Evolutionary conservation across 2,797 vertebrate species (phyloP).

Genomic region (Anableps anableps): DNA sequence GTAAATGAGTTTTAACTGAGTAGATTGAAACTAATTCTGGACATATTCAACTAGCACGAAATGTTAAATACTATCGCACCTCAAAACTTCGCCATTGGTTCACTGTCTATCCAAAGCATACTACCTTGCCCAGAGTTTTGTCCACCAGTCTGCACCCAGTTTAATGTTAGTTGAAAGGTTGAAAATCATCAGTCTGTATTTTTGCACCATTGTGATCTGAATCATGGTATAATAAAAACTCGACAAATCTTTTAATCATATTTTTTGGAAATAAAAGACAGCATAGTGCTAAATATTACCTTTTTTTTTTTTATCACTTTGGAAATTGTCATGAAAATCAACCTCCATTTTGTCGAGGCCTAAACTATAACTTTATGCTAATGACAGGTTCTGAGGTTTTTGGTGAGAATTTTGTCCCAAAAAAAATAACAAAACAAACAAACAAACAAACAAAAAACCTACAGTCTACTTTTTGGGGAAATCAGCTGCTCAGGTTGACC

Average conservation of each 20-base stretch:
- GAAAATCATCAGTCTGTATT: conserved; percentile 62
- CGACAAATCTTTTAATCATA: too few relatives aligned
- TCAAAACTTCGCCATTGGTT: too few relatives aligned
- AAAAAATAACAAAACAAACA: too few relatives aligned
- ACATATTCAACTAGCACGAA: too few relatives aligned
- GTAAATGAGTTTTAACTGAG: too few relatives aligned
- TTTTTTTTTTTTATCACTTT: background rate
- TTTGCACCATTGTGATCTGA: conserved; percentile 35
- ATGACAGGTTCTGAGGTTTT: conserved; percentile 55
- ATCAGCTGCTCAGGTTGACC: conserved; percentile 55
- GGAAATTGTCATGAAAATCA: background rate
- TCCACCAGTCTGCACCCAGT: conserved; percentile 44
- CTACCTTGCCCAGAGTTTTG: background rate
- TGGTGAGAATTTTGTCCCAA: conserved; percentile 35
- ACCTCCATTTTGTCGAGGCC: background rate
- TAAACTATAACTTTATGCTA: conserved; percentile 44
- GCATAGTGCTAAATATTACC: too few relatives aligned
- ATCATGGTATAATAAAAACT: conserved; percentile 55
- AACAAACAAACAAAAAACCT: conserved; percentile 23
- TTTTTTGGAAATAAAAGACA: too few relatives aligned
- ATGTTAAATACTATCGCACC: too few relatives aligned
- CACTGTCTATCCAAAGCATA: too few relatives aligned
- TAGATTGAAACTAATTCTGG: too few relatives aligned
- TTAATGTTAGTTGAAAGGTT: conserved; percentile 35
- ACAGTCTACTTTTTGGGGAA: conserved; percentile 31